Evolutionary conservation across 2,888 invertebrate species (phyloP).

Genomic region (Leucophenga montana): DNA sequence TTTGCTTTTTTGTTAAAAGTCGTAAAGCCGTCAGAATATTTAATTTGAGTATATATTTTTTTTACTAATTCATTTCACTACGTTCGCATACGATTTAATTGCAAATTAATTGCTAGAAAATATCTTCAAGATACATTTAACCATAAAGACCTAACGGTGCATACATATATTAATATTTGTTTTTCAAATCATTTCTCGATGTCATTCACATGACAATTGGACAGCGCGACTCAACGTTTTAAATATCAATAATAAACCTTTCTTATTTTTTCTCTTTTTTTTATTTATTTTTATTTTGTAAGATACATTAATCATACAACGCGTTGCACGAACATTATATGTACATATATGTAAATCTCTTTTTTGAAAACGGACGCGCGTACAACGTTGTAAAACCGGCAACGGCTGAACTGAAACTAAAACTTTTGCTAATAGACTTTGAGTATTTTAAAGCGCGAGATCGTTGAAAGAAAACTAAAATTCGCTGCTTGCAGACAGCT

Average conservation of each 20-base stretch:
- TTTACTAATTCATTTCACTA: not conserved
- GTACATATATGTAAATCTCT: not conserved
- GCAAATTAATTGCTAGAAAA: no score
- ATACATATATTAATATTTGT: no score
- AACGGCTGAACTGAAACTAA: slow-evolving; percentile 61
- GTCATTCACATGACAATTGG: not conserved
- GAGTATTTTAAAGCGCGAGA: slow-evolving; percentile 47
- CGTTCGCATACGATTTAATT: no score
- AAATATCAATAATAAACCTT: not conserved
- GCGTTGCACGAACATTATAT: not conserved
- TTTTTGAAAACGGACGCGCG: slow-evolving; percentile 11
- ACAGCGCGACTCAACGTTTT: not conserved
- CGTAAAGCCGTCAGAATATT: slow-evolving; percentile 3
- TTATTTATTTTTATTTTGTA: not conserved
- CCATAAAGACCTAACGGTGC: no score
- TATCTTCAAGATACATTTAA: no score
- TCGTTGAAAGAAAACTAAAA: not conserved
- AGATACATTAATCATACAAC: not conserved
- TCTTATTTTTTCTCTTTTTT: no score
- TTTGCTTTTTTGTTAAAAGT: not conserved
- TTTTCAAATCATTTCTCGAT: not conserved
- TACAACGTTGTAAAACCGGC: slow-evolving; percentile 36
- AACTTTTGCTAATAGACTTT: slow-evolving; percentile 46
- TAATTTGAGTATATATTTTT: slow-evolving; percentile 5
- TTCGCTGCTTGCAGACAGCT: slow-evolving; percentile 30